Conservation (phyloP, 2,113 vertebrate genomes). For the Mirounga angustirostris region DNA sequence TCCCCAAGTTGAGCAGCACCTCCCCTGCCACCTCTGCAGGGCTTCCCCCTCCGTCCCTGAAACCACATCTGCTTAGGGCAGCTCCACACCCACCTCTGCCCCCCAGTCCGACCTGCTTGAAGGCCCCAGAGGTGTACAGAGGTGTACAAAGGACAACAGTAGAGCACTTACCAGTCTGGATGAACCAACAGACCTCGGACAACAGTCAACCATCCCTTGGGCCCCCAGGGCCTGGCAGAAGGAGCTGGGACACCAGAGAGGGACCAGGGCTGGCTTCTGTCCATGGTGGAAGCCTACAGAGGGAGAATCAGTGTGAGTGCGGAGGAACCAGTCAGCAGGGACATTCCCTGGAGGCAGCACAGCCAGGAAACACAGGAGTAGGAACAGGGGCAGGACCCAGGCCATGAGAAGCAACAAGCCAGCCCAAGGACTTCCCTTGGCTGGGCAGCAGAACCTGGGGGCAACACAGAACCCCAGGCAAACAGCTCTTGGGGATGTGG, state of each 20-base stretch:
- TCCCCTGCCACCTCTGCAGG: background rate
- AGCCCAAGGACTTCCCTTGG: background rate
- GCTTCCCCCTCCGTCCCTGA: conserved; percentile 63
- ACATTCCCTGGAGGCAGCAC: background rate
- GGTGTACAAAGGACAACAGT: background rate
- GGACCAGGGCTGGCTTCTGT: conserved; percentile 67
- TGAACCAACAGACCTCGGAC: background rate
- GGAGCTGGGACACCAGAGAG: background rate
- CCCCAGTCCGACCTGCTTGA: background rate
- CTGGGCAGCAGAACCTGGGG: background rate
- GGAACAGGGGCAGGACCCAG: background rate
- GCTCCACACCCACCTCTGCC: conserved; percentile 23
- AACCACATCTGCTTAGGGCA: conserved; percentile 66
- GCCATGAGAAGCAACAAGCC: background rate
- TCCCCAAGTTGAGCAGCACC: background rate
- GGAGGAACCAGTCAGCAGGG: background rate
- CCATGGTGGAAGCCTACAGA: conserved; percentile 59
- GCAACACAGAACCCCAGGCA: background rate
- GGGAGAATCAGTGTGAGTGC: background rate
- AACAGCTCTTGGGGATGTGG: background rate
- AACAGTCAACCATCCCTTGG: background rate
- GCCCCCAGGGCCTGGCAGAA: background rate
- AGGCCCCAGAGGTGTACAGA: background rate
- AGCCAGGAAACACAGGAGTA: background rate
- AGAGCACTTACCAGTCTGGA: conserved; percentile 65